Evolutionary conservation across 2,888 invertebrate species (phyloP), one percentile per base, ranked within the genome.

Genomic region (Phortica magna): DNA sequence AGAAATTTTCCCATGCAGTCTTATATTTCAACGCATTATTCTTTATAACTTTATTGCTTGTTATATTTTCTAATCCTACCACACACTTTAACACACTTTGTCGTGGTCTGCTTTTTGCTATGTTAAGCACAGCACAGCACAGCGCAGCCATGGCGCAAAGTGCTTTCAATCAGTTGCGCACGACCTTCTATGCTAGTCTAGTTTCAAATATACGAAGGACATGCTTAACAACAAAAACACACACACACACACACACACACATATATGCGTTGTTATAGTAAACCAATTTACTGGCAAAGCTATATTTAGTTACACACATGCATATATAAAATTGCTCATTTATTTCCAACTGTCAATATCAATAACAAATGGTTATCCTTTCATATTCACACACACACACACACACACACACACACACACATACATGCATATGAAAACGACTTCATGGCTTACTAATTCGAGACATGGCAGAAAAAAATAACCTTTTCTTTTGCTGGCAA

Each of bases 271-370:
- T 59, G 59, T 70, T 43, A 67, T 55, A 70, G 31, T 43, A 41
- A 61, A 61, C 31, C 75, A 68, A 68, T 68, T 43, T 68, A 68
- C 68, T 43, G 10, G 17, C 43, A 43, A 68, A 17, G 17, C 77
- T 78, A 78, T 76, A 78, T 75, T 80, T 76, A 75, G 71, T 53
- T 65, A 65, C 1, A 53, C 42, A 73, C 61, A 42, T 48, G 42
- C 12, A 68, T 43, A 73, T 41, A 39, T 17, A 55, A 71, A 86
- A 86, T 87, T 87, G 85, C 85, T 86, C 88, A 86, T 86, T 86
- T 86, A 88, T 86, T 88, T 86, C 85, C 84, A 86, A 88, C 86
- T 86, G 89, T 86, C 86, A 88, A 86, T 86, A 88, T 86, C 89
- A 87, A 88, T 86, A 88, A 88, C 88, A 86, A 86, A 86, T 86